Evolutionary conservation across 2,888 invertebrate genomes (phyloP).

Genomic region (Sclerodermus sp.): DNA sequence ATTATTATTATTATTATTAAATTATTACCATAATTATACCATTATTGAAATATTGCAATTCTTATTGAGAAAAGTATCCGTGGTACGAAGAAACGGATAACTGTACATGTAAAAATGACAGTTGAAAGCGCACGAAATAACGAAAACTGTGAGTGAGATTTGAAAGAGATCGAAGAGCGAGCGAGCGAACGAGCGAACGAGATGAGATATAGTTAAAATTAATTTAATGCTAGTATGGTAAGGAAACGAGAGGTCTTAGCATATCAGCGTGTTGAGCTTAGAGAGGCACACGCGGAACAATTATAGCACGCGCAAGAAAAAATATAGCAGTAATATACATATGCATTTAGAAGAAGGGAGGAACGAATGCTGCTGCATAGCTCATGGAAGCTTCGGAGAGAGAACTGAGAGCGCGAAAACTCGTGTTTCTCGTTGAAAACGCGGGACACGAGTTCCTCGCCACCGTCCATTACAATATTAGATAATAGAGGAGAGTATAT

Average conservation of each 20-base stretch:
- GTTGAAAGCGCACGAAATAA: background rate
- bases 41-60: background rate
- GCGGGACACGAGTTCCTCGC: no score
- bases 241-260: constrained; percentile 46
- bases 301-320: constrained; percentile 28
- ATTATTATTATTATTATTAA: constrained; percentile 19
- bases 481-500: no score
- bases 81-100: background rate
- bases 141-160: background rate
- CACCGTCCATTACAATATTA: no score
- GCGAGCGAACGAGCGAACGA: constrained; percentile 1
- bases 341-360: constrained; percentile 17
- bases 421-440: no score
- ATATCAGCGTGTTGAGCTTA: constrained; percentile 55
- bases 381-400: background rate
- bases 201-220: constrained; percentile 7
- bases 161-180: background rate
- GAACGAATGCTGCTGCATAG: background rate
- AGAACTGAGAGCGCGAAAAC: background rate
- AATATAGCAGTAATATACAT: constrained; percentile 27
- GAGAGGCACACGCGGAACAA: constrained; percentile 43
- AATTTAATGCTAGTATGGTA: constrained; percentile 36
- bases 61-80: background rate
- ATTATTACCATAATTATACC: no score
- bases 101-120: background rate